Base-by-base conservation (phyloP, 2,113 vertebrate genomes). In the Lutjanus erythropterus region DNA sequence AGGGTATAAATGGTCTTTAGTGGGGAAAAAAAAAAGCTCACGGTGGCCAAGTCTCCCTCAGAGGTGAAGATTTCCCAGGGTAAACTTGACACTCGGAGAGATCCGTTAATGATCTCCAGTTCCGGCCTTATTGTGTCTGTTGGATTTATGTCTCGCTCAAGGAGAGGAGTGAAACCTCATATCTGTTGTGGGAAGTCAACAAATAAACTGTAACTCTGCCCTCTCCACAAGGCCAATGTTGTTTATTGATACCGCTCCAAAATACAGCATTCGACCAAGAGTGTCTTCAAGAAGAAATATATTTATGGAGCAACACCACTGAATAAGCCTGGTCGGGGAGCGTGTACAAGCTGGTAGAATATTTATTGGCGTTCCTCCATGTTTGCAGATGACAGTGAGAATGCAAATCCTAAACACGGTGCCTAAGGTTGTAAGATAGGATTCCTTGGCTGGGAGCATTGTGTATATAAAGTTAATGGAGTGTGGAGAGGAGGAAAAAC, bases 201-300 rank as follows among this genome's bases (percentile, higher is more conserved):
- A 84, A 84, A 92, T 89, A 88, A 86, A 84, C 70, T 68, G 71
- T 64, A 73, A 76, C 41, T 81, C 78, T 86, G 70, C n/a, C 69
- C 65, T 68, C 56, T 80, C 39, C 49, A 56, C 85, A 81, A 88
- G 88, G 83, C 78, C 78, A 56, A 23, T 12, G 33, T 27, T 56
- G 47, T 87, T 85, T 80, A 81, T 75, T 75, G 80, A 71, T 59
- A 71, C 2, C 33, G 31, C 27, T 68, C 31, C 78, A 8, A 71
- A 66, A 75, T 75, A 50, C 49, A 49, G 1, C 72, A 35, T 72
- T 78, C 18, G 25, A 87, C 44, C 53, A n/a, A 46, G 21, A 69
- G 25, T 49, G 59, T 64, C 59, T 59, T 66, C 33, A 62, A 64
- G 71, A 84, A 46, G 65, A 74, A 80, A 81, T 64, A 35, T 41